Evolutionary conservation across 2,888 invertebrate genomes (phyloP).

Genomic region (Stenchaetothrips biformis): DNA sequence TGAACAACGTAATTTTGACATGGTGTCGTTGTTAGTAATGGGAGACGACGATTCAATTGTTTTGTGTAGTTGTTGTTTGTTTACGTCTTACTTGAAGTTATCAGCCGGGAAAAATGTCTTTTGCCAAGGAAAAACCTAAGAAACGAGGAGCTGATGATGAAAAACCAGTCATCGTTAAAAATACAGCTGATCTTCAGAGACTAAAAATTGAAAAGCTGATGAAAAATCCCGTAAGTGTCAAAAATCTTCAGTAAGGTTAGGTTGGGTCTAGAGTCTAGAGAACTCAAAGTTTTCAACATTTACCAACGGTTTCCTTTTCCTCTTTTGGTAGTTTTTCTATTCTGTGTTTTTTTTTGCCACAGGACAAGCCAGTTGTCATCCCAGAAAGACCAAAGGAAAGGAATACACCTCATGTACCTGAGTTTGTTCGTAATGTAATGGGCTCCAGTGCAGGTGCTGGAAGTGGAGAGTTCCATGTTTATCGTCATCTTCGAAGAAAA

Average conservation of each 20-base stretch:
- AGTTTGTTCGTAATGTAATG: conserved; percentile 98
- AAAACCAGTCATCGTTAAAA: conserved; percentile 63
- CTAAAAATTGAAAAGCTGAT: conserved; percentile 86
- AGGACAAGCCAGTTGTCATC: conserved; percentile 87
- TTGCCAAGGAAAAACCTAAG: not conserved
- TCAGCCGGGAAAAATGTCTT: not conserved
- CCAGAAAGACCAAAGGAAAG: conserved; percentile 77
- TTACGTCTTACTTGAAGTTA: too few species aligned
- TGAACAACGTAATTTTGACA: too few species aligned
- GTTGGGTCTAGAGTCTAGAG: not conserved
- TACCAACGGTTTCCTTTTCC: not conserved
- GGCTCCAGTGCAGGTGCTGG: conserved; percentile 99
- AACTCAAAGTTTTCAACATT: not conserved
- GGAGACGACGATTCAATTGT: too few species aligned
- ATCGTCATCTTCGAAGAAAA: conserved; percentile 88
- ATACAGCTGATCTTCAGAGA: conserved; percentile 82
- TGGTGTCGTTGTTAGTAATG: too few species aligned
- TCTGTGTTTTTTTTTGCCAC: conserved; percentile 31
- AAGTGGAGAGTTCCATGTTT: conserved; percentile 98
- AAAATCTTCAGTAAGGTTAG: conserved; percentile 20
- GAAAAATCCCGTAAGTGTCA: conserved; percentile 79
- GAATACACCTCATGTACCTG: conserved; percentile 73
- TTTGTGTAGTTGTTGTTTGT: too few species aligned
- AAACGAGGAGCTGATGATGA: conserved; percentile 40
- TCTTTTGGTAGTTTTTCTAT: not conserved